phyloP scores from a whole-genome alignment of 2,113 vertebrate species.

The Eonycteris spelaea region DNA sequence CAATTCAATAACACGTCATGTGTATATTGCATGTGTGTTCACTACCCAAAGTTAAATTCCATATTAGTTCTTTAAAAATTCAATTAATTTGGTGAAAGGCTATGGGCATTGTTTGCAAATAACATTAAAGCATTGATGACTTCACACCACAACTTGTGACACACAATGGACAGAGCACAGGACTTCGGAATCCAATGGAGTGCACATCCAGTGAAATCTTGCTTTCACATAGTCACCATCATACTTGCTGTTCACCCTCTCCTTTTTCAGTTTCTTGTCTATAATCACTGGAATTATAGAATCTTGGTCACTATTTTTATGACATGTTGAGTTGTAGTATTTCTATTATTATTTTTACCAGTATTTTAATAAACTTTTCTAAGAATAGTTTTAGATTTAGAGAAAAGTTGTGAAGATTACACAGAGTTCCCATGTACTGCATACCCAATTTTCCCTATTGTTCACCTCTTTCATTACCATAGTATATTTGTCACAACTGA shows the following conservation, averaged over 20 bases:
- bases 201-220: background rate
- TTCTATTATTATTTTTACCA: background rate
- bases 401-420: background rate
- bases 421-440: background rate
- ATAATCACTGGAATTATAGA: background rate
- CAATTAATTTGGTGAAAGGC: slow-evolving; percentile 3
- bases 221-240: background rate
- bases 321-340: background rate
- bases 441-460: background rate
- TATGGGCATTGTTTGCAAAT: background rate
- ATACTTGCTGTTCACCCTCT: background rate
- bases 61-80: background rate
- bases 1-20: no score
- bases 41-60: no score
- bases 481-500: background rate
- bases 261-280: background rate
- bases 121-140: background rate
- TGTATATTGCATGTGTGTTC: no score
- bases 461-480: background rate
- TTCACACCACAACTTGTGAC: background rate
- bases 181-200: background rate
- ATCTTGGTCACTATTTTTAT: background rate
- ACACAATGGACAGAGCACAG: background rate
- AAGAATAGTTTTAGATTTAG: background rate
- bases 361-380: background rate